Percentiles rank a stretch among this genome's conserved stretches.
Evolutionary conservation across 2,113 vertebrate species (phyloP).

Genomic region (Lagopus leucura): DNA sequence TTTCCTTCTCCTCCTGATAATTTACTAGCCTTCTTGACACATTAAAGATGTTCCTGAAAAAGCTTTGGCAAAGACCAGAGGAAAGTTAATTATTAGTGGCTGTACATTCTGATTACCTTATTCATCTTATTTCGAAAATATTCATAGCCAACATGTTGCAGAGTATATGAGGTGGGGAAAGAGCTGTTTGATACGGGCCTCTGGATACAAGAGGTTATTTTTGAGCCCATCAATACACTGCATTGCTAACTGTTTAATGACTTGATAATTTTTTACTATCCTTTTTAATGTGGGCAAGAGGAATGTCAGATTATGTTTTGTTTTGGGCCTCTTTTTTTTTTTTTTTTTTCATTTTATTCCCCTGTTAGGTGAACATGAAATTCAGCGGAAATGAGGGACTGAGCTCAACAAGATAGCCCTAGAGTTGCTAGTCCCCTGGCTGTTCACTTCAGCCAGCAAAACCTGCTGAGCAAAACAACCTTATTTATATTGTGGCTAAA

Average conservation of each 20-base stretch:
- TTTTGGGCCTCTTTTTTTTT: background rate
- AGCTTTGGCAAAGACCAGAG: slow-evolving; percentile 64
- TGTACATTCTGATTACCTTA: slow-evolving; percentile 1
- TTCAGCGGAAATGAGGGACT: background rate
- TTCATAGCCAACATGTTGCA: background rate
- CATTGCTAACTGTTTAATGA: background rate
- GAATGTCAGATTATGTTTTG: slow-evolving; percentile 33
- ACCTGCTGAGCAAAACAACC: background rate
- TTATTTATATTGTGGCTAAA: background rate
- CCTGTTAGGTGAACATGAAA: slow-evolving; percentile 19
- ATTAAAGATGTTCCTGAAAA: slow-evolving; percentile 62
- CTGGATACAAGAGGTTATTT: background rate
- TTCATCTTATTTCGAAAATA: background rate
- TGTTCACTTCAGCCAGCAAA: background rate
- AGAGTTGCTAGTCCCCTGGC: background rate
- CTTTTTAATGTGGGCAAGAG: background rate
- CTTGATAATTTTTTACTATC: slow-evolving; percentile 14
- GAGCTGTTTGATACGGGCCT: slow-evolving; percentile 15
- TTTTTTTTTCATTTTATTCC: slow-evolving; percentile 41
- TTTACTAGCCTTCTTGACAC: slow-evolving; percentile 54
- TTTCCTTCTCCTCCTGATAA: slow-evolving; percentile 1
- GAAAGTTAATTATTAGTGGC: background rate
- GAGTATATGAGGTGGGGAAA: slow-evolving; percentile 46
- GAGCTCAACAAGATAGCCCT: background rate
- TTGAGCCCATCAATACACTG: background rate